These are phyloP conservation scores for Equus quagga DNA, from an alignment of 2,113 vertebrate species.

Conservation along the genomic window DNA sequence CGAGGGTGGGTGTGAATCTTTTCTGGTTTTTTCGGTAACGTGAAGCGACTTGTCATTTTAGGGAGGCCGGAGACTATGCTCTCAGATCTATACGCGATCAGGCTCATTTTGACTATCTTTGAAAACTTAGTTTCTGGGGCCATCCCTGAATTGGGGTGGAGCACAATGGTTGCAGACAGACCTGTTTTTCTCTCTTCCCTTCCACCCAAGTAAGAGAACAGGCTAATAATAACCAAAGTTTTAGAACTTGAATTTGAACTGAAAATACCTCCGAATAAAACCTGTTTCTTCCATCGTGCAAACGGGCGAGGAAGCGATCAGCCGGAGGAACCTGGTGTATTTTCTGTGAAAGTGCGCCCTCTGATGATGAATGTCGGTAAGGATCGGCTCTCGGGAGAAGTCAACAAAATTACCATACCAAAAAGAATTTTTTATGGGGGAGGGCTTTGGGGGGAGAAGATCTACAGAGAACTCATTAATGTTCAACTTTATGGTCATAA, in stretches of 20 bases:
- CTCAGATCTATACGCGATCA: background rate
- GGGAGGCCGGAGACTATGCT: constrained; percentile 36
- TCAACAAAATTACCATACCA: constrained; percentile 74
- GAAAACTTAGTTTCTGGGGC: constrained; percentile 62
- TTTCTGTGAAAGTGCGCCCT: constrained; percentile 84
- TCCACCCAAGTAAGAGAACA: constrained; percentile 74
- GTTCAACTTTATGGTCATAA: constrained; percentile 59
- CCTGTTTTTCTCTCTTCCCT: constrained; percentile 68
- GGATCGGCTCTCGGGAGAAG: background rate
- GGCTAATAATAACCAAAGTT: constrained; percentile 72
- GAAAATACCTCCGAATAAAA: constrained; percentile 79
- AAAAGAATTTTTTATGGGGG: constrained; percentile 59
- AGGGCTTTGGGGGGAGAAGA: background rate
- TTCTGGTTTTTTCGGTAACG: constrained; percentile 71
- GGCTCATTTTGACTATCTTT: constrained; percentile 21
- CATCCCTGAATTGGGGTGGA: constrained; percentile 33
- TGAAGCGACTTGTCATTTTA: constrained; percentile 61
- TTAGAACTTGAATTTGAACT: constrained; percentile 81
- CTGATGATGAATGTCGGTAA: constrained; percentile 71
- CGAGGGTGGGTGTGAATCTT: constrained; percentile 71
- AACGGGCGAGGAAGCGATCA: background rate
- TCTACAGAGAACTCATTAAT: constrained; percentile 47
- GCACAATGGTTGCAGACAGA: constrained; percentile 65
- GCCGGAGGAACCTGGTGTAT: constrained; percentile 42
- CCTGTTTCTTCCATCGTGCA: constrained; percentile 71